Percentiles rank a stretch among this genome's conserved stretches.
Conservation (phyloP, 2,797 vertebrate species). For the Salarias fasciatus region DNA sequence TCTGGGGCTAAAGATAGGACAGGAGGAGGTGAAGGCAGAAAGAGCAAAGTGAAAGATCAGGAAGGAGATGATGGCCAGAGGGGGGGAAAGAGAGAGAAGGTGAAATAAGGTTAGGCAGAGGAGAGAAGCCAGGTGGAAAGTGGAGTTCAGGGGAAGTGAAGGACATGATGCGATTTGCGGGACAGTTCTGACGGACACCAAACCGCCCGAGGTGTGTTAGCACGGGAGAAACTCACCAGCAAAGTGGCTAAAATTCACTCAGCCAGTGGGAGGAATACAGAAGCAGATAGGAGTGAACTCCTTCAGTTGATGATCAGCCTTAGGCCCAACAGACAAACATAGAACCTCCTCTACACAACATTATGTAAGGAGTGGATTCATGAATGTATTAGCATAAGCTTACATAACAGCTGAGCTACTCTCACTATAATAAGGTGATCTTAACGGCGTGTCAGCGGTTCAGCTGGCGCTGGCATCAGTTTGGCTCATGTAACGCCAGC, state of each 20-base stretch:
- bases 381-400: constrained; percentile 58
- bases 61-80: background rate
- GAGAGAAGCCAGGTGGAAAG: background rate
- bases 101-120: background rate
- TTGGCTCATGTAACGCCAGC: constrained; percentile 32
- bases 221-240: constrained; percentile 1
- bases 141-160: background rate
- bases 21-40: background rate
- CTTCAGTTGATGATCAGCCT: constrained; percentile 55
- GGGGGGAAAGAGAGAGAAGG: background rate
- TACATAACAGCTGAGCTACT: constrained; percentile 58
- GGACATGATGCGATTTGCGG: constrained; percentile 2
- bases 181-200: constrained; percentile 3
- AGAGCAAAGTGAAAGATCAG: background rate
- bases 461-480: background rate
- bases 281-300: constrained; percentile 39
- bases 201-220: background rate
- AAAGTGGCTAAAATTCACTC: constrained; percentile 29
- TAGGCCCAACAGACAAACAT: constrained; percentile 66
- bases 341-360: constrained; percentile 69
- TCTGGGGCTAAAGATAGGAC: constrained; percentile 86
- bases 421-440: constrained; percentile 22
- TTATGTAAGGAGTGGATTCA: constrained; percentile 68
- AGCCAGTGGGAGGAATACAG: constrained; percentile 43
- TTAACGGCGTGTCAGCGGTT: constrained; percentile 15